Conservation (phyloP, 2,113 vertebrate species). For the Calyptomena viridis region DNA sequence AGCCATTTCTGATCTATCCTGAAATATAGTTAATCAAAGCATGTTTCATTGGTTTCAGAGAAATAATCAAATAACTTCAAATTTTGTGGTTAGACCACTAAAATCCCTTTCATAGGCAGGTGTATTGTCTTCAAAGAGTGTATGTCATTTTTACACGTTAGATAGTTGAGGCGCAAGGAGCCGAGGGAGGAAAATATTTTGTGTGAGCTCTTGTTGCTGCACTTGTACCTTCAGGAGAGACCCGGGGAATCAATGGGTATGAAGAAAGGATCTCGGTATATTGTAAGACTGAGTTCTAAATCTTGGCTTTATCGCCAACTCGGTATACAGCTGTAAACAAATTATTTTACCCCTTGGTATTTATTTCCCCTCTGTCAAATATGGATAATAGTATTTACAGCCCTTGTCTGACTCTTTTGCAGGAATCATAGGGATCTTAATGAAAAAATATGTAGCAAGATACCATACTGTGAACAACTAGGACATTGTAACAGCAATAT, state of each 20-base stretch:
- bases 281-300: not conserved
- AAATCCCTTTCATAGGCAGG: not conserved
- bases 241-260: not conserved
- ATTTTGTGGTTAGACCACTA: not conserved
- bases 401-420: not conserved
- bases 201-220: not conserved
- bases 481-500: not conserved
- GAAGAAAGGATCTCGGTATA: not conserved
- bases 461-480: not conserved
- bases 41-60: not conserved
- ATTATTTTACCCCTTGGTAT: not conserved
- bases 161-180: not conserved
- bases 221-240: not conserved
- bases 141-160: not conserved
- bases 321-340: not conserved
- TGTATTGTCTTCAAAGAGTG: not conserved
- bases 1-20: not conserved
- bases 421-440: not conserved
- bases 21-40: not conserved
- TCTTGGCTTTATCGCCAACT: not conserved
- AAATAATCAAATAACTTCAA: not conserved
- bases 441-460: not conserved
- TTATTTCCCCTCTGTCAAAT: not conserved
- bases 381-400: not conserved
- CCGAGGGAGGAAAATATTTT: not conserved